These are phyloP conservation scores for Tipula confusa DNA, from an alignment of 2,888 invertebrate species.

Conservation along the genomic window DNA sequence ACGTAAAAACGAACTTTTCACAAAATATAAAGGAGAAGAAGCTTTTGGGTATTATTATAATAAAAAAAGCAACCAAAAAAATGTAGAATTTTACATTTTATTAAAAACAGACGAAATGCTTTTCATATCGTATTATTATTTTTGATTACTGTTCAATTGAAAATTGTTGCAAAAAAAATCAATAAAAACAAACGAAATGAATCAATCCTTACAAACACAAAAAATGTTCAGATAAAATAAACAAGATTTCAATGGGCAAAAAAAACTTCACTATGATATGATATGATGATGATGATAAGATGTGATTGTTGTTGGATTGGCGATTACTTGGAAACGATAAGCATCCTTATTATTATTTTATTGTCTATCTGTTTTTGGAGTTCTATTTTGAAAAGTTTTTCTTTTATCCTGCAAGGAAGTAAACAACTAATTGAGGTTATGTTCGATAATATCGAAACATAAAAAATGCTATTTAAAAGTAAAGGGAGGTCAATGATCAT, in stretches of 20 bases:
- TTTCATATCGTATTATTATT: conserved; percentile 16
- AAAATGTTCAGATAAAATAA: neutral
- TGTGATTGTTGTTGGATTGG: neutral
- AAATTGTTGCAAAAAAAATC: neutral
- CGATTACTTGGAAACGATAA: neutral
- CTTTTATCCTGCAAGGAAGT: neutral
- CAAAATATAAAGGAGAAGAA: neutral
- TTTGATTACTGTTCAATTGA: conserved; percentile 3
- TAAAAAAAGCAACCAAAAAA: too few species aligned
- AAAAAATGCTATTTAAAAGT: too few species aligned
- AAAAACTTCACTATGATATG: neutral
- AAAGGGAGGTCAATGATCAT: too few species aligned
- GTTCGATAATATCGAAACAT: neutral
- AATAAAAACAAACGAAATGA: too few species aligned
- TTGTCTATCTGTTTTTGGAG: neutral
- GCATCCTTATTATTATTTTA: conserved; percentile 3
- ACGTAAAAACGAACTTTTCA: neutral
- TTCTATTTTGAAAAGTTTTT: neutral
- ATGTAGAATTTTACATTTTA: neutral
- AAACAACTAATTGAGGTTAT: neutral
- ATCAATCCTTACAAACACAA: too few species aligned
- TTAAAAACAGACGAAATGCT: neutral
- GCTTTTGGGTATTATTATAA: neutral
- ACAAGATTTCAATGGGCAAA: neutral
- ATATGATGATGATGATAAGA: neutral